These are phyloP conservation scores for Origma solitaria DNA, from an alignment of 2,113 vertebrate species.

Conservation along the genomic window DNA sequence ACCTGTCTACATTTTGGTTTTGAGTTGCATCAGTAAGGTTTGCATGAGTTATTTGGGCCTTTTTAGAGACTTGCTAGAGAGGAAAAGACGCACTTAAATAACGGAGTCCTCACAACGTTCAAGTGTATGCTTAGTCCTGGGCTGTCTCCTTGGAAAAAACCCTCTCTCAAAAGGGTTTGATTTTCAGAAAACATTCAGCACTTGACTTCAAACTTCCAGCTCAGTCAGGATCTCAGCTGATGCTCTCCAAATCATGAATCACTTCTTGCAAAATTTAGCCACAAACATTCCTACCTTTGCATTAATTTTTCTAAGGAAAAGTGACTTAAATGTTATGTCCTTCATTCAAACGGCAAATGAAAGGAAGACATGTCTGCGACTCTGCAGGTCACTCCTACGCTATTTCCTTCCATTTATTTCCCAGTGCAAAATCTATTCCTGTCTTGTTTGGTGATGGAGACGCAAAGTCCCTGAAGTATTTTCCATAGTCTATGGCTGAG, in stretches of 20 bases:
- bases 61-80: not conserved
- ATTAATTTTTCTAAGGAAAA: not conserved
- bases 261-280: not conserved
- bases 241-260: not conserved
- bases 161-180: not conserved
- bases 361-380: not conserved
- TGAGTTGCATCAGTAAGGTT: not conserved
- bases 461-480: not conserved
- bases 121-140: not conserved
- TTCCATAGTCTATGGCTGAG: not conserved
- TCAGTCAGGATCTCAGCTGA: slow-evolving; percentile 2
- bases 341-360: not conserved
- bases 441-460: not conserved
- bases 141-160: not conserved
- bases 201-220: not conserved
- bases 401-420: not conserved
- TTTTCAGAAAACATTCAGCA: slow-evolving; percentile 18
- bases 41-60: not conserved
- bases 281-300: not conserved
- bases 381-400: not conserved
- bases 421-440: not conserved
- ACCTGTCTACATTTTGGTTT: not conserved
- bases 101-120: not conserved
- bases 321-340: not conserved
- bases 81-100: not conserved